Conservation (phyloP, 2,113 vertebrate genomes). For the Grantiella picta region DNA sequence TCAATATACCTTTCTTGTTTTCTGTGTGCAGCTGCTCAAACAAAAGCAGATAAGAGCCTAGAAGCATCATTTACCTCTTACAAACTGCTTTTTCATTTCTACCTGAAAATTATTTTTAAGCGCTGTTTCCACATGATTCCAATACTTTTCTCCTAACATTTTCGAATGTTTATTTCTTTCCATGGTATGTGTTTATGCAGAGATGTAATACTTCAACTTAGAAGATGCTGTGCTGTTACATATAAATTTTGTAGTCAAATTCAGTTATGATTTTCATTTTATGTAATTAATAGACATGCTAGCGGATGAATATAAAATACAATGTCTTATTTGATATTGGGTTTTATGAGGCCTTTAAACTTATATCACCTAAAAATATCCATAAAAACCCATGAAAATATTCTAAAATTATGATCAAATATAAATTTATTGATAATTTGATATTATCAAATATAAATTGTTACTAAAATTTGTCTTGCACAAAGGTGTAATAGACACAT, state of each 20-base stretch:
- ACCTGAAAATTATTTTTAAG: not conserved
- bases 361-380: not conserved
- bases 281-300: not conserved
- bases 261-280: not conserved
- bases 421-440: not conserved
- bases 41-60: constrained; percentile 5
- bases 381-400: not conserved
- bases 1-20: constrained; percentile 19
- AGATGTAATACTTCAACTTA: not conserved
- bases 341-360: not conserved
- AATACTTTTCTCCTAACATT: not conserved
- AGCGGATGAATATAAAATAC: not conserved
- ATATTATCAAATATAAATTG: not conserved
- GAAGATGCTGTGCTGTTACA: not conserved
- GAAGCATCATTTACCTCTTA: not conserved
- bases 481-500: not conserved
- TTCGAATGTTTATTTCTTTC: not conserved
- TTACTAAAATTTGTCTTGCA: not conserved
- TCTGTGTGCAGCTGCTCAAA: not conserved
- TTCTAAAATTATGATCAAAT: not conserved
- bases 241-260: not conserved
- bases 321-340: not conserved
- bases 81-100: not conserved
- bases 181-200: not conserved
- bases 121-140: not conserved